These are phyloP conservation scores for Gobius niger DNA, from an alignment of 2,113 vertebrate species.

Conservation along the genomic window DNA sequence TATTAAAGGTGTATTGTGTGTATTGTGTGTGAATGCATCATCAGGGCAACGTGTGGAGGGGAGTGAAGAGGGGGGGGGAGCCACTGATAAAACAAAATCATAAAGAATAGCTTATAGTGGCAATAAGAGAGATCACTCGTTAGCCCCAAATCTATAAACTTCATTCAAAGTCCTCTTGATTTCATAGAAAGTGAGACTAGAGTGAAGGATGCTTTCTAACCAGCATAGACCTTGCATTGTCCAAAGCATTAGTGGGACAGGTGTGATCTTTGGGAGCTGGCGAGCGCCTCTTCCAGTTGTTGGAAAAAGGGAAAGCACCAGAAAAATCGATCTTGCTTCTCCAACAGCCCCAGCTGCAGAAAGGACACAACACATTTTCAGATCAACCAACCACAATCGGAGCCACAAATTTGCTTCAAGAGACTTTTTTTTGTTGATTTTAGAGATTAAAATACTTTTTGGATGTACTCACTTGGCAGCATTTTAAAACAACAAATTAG, in stretches of 20 bases:
- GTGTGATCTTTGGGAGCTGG: background rate
- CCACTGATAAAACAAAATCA: too few species aligned
- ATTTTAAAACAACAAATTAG: too few species aligned
- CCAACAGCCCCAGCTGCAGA: conserved; percentile 34
- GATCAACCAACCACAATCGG: conserved; percentile 19
- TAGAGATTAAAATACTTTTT: background rate
- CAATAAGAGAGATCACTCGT: too few species aligned
- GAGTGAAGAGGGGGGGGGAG: too few species aligned
- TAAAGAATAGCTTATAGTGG: too few species aligned
- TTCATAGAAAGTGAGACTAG: background rate
- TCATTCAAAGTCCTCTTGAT: too few species aligned
- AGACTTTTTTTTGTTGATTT: too few species aligned
- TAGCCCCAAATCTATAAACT: too few species aligned
- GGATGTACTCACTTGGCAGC: too few species aligned
- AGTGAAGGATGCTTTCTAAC: background rate
- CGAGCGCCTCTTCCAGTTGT: conserved; percentile 21
- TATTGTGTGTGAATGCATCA: too few species aligned
- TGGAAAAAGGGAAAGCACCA: conserved; percentile 10
- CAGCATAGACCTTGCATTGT: background rate
- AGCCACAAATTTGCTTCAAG: background rate
- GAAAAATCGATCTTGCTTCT: conserved; percentile 26
- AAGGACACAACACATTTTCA: conserved; percentile 5
- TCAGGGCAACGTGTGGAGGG: too few species aligned
- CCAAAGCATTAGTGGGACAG: background rate
- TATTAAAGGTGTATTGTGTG: too few species aligned